Base-by-base conservation (phyloP, 2,888 invertebrate genomes). In the Agrotis puta region DNA sequence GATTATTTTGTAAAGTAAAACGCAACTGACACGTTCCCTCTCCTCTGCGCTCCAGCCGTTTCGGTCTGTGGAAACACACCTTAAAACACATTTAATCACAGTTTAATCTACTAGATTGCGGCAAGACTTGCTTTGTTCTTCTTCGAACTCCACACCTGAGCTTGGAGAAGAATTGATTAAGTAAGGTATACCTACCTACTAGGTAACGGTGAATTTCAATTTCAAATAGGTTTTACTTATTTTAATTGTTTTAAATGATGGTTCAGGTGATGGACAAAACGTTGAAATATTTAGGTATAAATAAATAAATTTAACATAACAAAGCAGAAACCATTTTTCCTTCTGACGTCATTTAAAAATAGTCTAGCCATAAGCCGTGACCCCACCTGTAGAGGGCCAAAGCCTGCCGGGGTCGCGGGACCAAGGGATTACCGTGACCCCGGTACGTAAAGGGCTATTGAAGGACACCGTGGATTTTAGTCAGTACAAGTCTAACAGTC, bases 61-160 rank as follows among this genome's bases (percentile, higher is more conserved):
- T 61, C 18, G 4, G 13, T 18, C 27, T 2, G 59, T 83, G 70
- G 56, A 53, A 7, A 71, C 54, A 43, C 56, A 65, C 74, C 82
- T 65, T 88, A 89, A 89, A 91, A 91, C 88, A 84, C 92, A 92
- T 92, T 93, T 92, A 92, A 92, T 92, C 92, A 90, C 89, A 84
- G 86, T 91, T 90, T 91, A 92, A 92, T 92, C 91, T 89, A 85
- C 83, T 87, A 88, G 90, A 92, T 92, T 92, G 92, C 90, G 82
- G 85, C 74, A 75, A 75, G 83, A 74, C 81, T 74, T 66, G 81
- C 66, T 86, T 72, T 68, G 72, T 83, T 89, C 82, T 81, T 79
- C 76, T 83, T 86, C 69, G 81, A 43, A 63, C 75, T 72, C 51
- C 77, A 70, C 79, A 79, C 72, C 66, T 68, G 66, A 16, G 67